phyloP scores from a whole-genome alignment of 2,888 invertebrate genomes.

The Drosophila dives region DNA sequence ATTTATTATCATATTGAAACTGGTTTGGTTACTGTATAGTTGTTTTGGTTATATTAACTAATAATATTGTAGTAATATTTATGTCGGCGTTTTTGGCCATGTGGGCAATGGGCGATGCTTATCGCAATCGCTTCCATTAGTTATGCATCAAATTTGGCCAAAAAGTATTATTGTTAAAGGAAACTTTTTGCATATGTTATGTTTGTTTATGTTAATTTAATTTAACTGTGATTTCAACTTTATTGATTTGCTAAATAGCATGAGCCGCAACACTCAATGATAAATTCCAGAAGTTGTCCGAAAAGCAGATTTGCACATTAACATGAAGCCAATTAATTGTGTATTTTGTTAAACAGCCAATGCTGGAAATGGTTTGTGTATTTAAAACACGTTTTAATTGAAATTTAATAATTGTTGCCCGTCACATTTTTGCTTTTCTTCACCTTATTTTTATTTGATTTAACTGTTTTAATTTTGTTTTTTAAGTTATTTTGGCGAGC shows the following conservation, averaged over 20 bases:
- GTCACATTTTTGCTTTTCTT: slow-evolving; percentile 56
- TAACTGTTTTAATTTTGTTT: slow-evolving; percentile 65
- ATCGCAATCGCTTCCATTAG: slow-evolving; percentile 47
- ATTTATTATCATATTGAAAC: slow-evolving; percentile 70
- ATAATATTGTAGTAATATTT: slow-evolving; percentile 45
- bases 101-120: neutral
- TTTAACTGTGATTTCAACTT: slow-evolving; percentile 13
- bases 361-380: slow-evolving; percentile 51
- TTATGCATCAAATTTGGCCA: slow-evolving; percentile 53
- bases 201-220: neutral
- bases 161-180: slow-evolving; percentile 37
- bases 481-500: slow-evolving; percentile 37
- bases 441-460: slow-evolving; percentile 47
- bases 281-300: slow-evolving; percentile 18
- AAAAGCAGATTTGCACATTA: slow-evolving; percentile 21
- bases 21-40: slow-evolving; percentile 50
- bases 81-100: slow-evolving; percentile 22
- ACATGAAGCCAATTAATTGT: slow-evolving; percentile 57
- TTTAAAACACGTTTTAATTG: slow-evolving; percentile 78
- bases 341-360: slow-evolving; percentile 19
- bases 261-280: slow-evolving; percentile 5
- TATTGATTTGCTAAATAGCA: slow-evolving; percentile 4
- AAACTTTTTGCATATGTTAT: slow-evolving; percentile 20
- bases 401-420: slow-evolving; percentile 70
- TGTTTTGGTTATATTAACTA: slow-evolving; percentile 49